A percentile compares a stretch with the other conserved stretches of the same genome.
These are phyloP conservation scores for Cerceris ruficornis DNA, from an alignment of 2,888 invertebrate genomes.

Conservation along the genomic window DNA sequence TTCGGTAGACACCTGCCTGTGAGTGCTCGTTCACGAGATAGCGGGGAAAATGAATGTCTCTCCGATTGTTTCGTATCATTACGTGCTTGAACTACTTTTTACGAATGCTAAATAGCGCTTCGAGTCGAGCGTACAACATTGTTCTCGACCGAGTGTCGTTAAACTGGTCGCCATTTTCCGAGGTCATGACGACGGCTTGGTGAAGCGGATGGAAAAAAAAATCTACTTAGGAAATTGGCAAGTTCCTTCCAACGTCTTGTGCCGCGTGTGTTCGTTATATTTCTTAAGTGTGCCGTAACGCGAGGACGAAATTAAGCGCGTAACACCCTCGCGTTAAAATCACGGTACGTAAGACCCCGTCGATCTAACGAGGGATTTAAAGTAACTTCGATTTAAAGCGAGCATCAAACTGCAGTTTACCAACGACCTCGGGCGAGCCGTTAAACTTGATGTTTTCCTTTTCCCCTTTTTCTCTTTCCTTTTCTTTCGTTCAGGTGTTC, in stretches of 20 bases:
- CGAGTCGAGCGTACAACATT: conserved; percentile 4
- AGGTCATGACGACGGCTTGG: too few relatives aligned
- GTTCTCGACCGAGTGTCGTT: not conserved
- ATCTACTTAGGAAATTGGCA: too few relatives aligned
- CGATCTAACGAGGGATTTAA: conserved; percentile 39
- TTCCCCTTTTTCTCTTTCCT: not conserved
- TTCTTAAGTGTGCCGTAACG: too few relatives aligned
- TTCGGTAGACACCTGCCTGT: too few relatives aligned
- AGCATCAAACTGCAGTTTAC: conserved; percentile 4
- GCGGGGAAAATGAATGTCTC: not conserved
- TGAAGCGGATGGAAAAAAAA: too few relatives aligned
- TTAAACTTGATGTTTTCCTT: not conserved
- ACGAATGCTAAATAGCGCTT: conserved; percentile 7
- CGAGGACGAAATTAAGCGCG: conserved; percentile 25
- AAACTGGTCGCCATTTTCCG: too few relatives aligned
- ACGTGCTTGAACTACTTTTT: conserved; percentile 5
- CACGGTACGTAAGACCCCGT: not conserved
- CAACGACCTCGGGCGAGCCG: not conserved
- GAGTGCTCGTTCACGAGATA: not conserved
- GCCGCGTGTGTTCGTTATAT: too few relatives aligned
- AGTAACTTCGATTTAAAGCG: not conserved
- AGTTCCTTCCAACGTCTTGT: too few relatives aligned
- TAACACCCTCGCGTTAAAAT: conserved; percentile 25
- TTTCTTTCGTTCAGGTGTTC: not conserved
- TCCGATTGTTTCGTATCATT: conserved; percentile 6